phyloP scores from a whole-genome alignment of 2,797 vertebrate species.

The Melanogrammus aeglefinus region DNA sequence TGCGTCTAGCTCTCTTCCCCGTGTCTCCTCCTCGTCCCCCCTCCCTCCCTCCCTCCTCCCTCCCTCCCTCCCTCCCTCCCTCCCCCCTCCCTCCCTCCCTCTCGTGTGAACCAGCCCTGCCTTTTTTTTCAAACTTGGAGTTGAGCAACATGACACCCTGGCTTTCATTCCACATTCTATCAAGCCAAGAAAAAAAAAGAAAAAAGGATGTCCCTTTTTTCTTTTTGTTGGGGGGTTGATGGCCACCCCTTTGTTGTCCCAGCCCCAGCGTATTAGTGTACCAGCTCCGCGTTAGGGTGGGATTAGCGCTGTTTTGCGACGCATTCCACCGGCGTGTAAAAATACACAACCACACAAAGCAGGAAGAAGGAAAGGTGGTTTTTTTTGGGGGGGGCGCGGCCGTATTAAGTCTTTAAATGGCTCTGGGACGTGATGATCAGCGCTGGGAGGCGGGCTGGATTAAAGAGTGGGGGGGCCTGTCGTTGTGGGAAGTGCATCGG shows the following conservation, averaged over 20 bases:
- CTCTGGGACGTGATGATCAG: background rate
- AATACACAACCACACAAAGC: slow-evolving; percentile 31
- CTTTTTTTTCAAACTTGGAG: slow-evolving; percentile 23
- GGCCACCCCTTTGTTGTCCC: slow-evolving; percentile 36
- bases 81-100: slow-evolving; percentile 28
- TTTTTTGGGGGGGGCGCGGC: background rate
- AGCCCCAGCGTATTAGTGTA: slow-evolving; percentile 14
- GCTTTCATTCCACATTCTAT: slow-evolving; percentile 46
- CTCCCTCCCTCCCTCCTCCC: background rate
- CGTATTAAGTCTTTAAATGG: background rate
- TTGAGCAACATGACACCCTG: slow-evolving; percentile 51
- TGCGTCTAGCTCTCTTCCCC: slow-evolving; percentile 66
- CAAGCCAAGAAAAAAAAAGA: slow-evolving; percentile 5
- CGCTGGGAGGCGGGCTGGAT: background rate
- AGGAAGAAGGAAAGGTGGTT: background rate
- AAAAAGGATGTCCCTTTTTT: slow-evolving; percentile 19
- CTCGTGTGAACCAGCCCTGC: slow-evolving; percentile 47
- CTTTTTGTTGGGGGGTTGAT: slow-evolving; percentile 1
- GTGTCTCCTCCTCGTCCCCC: slow-evolving; percentile 22
- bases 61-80: slow-evolving; percentile 44
- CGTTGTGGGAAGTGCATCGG: background rate
- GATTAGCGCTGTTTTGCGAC: slow-evolving; percentile 35
- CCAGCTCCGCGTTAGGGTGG: slow-evolving; percentile 1
- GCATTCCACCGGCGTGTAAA: slow-evolving; percentile 45
- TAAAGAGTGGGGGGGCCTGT: background rate